phyloP scores from a whole-genome alignment of 2,888 invertebrate species.

The Podabrus alpinus region DNA sequence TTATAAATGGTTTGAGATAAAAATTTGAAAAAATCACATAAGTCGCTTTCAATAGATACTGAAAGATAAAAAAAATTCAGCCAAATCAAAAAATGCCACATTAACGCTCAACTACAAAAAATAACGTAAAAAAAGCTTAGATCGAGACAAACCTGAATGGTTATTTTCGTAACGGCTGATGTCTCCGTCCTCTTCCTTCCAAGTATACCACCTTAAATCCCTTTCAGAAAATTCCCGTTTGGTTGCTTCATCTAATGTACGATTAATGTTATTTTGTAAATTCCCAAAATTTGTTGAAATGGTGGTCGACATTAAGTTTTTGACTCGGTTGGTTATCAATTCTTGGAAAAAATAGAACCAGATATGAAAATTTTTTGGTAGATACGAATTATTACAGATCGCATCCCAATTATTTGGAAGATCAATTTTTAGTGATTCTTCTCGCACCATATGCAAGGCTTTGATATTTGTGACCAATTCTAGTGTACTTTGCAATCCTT shows the following conservation, averaged over 20 bases:
- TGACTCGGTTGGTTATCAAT: conserved; percentile 70
- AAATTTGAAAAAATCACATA: too few relatives aligned
- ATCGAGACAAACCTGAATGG: conserved; percentile 42
- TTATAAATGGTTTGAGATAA: too few relatives aligned
- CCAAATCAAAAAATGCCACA: too few relatives aligned
- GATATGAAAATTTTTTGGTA: conserved; percentile 64
- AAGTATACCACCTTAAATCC: conserved; percentile 73
- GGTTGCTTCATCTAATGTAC: conserved; percentile 9
- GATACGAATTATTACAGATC: conserved; percentile 64
- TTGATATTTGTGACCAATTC: conserved; percentile 71
- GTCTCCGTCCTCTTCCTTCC: conserved; percentile 70
- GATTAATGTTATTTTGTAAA: conserved; percentile 54
- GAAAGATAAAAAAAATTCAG: too few relatives aligned
- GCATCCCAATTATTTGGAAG: conserved; percentile 66
- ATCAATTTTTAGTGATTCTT: conserved; percentile 68
- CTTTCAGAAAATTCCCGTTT: conserved; percentile 59
- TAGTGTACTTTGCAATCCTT: conserved; percentile 63
- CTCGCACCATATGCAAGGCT: conserved; percentile 72
- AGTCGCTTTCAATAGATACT: too few relatives aligned
- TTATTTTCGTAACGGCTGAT: conserved; percentile 52
- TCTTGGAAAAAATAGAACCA: conserved; percentile 77
- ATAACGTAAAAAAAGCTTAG: neutral
- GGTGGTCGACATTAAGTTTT: conserved; percentile 62
- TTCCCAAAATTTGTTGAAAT: conserved; percentile 45
- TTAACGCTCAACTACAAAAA: too few relatives aligned